Percentiles rank a stretch among this genome's conserved stretches.
Evolutionary conservation across 2,888 invertebrate genomes (phyloP).

Genomic region (Octonoba sinensis): DNA sequence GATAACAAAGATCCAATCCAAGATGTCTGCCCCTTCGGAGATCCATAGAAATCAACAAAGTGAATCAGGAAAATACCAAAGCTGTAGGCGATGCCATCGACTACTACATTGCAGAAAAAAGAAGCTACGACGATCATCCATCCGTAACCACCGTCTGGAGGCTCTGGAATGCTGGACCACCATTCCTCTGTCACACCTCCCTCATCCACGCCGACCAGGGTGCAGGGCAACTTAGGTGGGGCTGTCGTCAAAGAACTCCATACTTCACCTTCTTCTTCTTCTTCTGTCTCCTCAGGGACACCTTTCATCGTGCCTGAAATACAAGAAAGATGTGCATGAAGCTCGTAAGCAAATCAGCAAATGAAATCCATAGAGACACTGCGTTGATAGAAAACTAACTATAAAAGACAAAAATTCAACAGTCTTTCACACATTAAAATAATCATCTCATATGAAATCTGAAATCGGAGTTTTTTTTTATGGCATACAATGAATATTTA

Average conservation of each 20-base stretch:
- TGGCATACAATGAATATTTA: no score
- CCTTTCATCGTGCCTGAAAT: conserved; percentile 57
- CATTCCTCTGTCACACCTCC: conserved; percentile 22
- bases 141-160: conserved; percentile 79
- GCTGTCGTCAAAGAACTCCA: conserved; percentile 57
- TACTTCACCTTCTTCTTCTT: conserved; percentile 44
- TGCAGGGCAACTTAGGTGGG: conserved; percentile 53
- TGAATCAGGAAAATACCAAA: conserved; percentile 92
- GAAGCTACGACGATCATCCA: conserved; percentile 96
- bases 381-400: no score
- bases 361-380: no score
- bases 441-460: no score
- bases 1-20: conserved; percentile 95
- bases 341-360: no score
- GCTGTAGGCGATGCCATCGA: conserved; percentile 97
- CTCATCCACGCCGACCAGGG: conserved; percentile 17
- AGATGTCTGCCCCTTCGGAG: conserved; percentile 88
- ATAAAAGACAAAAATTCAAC: conserved; percentile 20
- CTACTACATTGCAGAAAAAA: conserved; percentile 97
- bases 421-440: background rate
- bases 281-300: conserved; percentile 56
- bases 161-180: conserved; percentile 54
- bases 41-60: conserved; percentile 84
- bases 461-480: no score
- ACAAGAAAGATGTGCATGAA: background rate